Conservation (phyloP, 2,113 vertebrate species). For the Chitala chitala region DNA sequence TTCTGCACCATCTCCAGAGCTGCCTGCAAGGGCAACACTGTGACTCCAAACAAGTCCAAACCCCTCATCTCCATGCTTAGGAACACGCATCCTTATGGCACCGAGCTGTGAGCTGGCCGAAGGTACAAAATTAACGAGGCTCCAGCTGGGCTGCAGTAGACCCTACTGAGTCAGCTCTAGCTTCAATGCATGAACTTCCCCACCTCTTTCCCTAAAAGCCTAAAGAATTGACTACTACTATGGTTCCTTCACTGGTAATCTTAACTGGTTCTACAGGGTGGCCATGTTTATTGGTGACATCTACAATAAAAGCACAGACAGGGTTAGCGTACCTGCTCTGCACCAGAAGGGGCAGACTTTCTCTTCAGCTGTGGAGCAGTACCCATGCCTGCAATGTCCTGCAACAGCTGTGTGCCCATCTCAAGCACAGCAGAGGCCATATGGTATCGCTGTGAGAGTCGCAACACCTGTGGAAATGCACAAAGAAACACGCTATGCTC, state of each 20-base stretch:
- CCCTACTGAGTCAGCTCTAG: too few relatives aligned
- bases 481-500: neutral
- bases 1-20: slow-evolving; percentile 23
- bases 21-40: slow-evolving; percentile 10
- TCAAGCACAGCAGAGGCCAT: slow-evolving; percentile 70
- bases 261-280: neutral
- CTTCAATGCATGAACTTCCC: too few relatives aligned
- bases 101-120: too few relatives aligned
- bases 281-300: too few relatives aligned
- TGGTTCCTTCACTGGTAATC: neutral
- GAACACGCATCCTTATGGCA: too few relatives aligned
- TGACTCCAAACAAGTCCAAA: slow-evolving; percentile 22
- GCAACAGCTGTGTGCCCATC: slow-evolving; percentile 70
- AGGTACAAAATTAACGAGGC: too few relatives aligned
- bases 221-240: too few relatives aligned
- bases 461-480: slow-evolving; percentile 66
- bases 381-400: slow-evolving; percentile 39
- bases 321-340: slow-evolving; percentile 25
- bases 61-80: neutral
- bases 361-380: too few relatives aligned
- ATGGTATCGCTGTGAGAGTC: slow-evolving; percentile 63
- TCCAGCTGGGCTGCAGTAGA: too few relatives aligned
- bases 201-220: too few relatives aligned
- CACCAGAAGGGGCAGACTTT: neutral
- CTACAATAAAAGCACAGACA: neutral